Evolutionary conservation across 1,140 invertebrate genomes (phyloP), one percentile per base, ranked within the genome.

Genomic region (Drosophila gunungcola): DNA sequence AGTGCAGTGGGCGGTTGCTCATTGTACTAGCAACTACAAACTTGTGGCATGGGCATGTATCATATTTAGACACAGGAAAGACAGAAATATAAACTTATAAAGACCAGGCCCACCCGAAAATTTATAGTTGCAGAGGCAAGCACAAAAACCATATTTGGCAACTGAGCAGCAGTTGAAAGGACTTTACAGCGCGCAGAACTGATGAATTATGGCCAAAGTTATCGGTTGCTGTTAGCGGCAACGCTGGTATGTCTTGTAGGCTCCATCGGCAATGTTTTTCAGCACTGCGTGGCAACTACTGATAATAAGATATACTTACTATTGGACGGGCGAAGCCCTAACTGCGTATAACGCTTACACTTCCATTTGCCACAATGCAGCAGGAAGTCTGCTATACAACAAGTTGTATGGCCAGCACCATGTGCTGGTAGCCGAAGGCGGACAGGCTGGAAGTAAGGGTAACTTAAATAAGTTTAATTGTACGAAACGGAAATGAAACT

Each of bases 61-160:
- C 73, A 88, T 83, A 88, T 89, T 88, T 89, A 77, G 79, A 88
- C 80, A 89, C 43, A 57, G 58, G 49, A 84, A 78, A 84, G 84
- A 80, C 70, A 88, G 75, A 83, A 79, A 89, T 83, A 83, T 83
- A 89, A 88, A 89, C 83, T 88, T 83, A 83, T 67, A 83, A 79
- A 89, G 80, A 69, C 76, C 72, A 74, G 73, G 21, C n/a, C 11
- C 11, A 4, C 4, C 38, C 13, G 6, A 49, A 42, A 65, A 46
- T 51, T 52, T 54, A 41, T 38, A 68, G 75, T 67, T 81, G 73
- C 53, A 46, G 41, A 42, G 58, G 48, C 62, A 65, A 67, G 58
- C 69, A 78, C 42, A 67, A 81, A 73, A 79, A 62, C 61, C 76
- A 77, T 79, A 63, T 88, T 89, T 80, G 76, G 83, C 76, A 83